phyloP scores from a whole-genome alignment of 1,140 invertebrate species.

The Coboldia fuscipes region DNA sequence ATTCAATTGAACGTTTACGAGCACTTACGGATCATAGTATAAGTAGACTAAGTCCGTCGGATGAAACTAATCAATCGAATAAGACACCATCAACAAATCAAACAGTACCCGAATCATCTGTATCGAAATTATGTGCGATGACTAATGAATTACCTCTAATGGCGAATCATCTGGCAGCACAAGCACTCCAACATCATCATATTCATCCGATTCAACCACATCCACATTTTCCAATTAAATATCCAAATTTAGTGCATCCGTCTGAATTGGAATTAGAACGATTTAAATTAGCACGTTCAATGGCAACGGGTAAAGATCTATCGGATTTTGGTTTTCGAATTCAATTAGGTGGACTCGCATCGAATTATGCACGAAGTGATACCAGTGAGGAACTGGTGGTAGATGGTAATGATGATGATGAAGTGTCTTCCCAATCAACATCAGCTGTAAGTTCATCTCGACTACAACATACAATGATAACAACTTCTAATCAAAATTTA shows the following conservation, averaged over 20 bases:
- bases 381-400: constrained; percentile 18
- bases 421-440: constrained; percentile 17
- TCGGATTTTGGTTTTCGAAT: constrained; percentile 22
- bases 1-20: constrained; percentile 17
- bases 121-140: neutral
- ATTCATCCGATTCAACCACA: constrained; percentile 3
- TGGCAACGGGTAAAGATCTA: constrained; percentile 12
- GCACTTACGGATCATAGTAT: constrained; percentile 15
- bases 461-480: neutral
- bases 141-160: neutral
- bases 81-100: too few relatives aligned
- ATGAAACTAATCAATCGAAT: constrained; percentile 1
- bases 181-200: constrained; percentile 4
- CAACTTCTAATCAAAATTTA: neutral
- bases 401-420: constrained; percentile 20
- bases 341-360: constrained; percentile 18
- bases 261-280: constrained; percentile 15
- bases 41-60: constrained; percentile 13
- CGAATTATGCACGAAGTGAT: constrained; percentile 20
- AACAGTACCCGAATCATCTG: too few relatives aligned
- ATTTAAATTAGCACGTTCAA: constrained; percentile 14
- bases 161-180: too few relatives aligned
- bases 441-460: constrained; percentile 15
- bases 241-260: neutral
- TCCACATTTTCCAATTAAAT: neutral